Base-by-base conservation (phyloP, 2,888 invertebrate species). In the Microctonus aethiopoides region DNA sequence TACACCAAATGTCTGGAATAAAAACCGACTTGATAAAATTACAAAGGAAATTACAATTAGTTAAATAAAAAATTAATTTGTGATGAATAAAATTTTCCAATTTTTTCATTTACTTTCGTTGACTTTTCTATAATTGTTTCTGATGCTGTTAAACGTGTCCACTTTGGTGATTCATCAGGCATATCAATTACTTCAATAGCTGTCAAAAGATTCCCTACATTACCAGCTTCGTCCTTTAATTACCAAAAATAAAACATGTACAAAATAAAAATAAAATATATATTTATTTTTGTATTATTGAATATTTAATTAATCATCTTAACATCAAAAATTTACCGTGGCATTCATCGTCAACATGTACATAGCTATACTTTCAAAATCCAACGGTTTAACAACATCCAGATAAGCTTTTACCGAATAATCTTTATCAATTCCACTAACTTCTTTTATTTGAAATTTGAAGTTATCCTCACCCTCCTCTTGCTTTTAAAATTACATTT, bases 181-280 rank as follows among this genome's bases (percentile, higher is more conserved):
- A 90, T 85, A 78, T 91, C 91, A 20, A 87, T 84, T 1, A 91
- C 91, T 86, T 89, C 87, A 1, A 91, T 87, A 81, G 90, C 88
- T 71, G 89, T 81, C 0, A 87, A 87, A 2, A 88, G 87, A 7
- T 87, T 84, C 74, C 88, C 87, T 41, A 75, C 80, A 77, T 89
- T 88, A 22, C 86, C 82, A 0, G 81, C 77, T 11, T 88, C 87
- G 75, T 89, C 88, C 89, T 90, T 75, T 22, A 51, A 9, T 11
- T 56, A n/a, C n/a, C n/a, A n/a, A n/a, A n/a, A n/a, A n/a, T n/a
- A n/a, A n/a, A n/a, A n/a, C n/a, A n/a, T n/a, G n/a, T n/a, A n/a
- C n/a, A n/a, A n/a, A n/a, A n/a, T 68, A 7, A 56, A 32, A 65
- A 62, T 41, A 39, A 29, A 52, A 65, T 71, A 11, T 54, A 39